Base-by-base conservation (phyloP, 2,113 vertebrate species). In the Thomomys bottae region DNA sequence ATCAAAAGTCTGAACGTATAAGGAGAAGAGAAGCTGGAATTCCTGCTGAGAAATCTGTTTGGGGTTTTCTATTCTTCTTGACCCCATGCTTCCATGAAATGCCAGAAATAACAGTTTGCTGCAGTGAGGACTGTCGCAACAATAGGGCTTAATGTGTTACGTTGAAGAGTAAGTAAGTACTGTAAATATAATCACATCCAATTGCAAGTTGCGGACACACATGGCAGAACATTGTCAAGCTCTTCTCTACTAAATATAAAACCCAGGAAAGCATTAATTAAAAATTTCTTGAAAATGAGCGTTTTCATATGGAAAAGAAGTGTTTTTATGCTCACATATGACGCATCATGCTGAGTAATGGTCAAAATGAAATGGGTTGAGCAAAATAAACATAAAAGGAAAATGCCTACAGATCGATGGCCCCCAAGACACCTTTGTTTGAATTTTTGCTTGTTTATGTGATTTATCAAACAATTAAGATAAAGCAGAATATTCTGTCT, bases 21-120 rank as follows among this genome's bases (percentile, higher is more conserved):
- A 92, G 81, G n/a, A 93, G 72, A 94, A 94, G 5, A 28, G 81
- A 92, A 94, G 61, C 84, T 95, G 14, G 57, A 94, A 95, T 95
- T 92, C 84, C 91, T 92, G 89, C 86, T 93, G 92, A 92, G 94
- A 93, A 93, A 94, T 95, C 87, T 91, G 91, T 94, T 91, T 96
- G 70, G n/a, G 91, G 66, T 95, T 96, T 89, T 94, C 87, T 83
- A 83, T 94, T 92, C 89, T 94, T 93, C 68, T 88, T 83, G 87
- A 95, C 94, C 87, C 85, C 34, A 4, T 42, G 63, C 92, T 95
- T 96, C 81, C 34, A 83, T 61, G 87, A 95, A 95, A 94, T 75
- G 90, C 88, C 87, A 96, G 93, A 88, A 95, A 96, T 89, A 95
- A 95, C 92, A 96, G 73, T 94, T 94, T 90, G 90, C 93, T 95